A percentile compares a stretch with the other conserved stretches of the same genome.
phyloP scores from a whole-genome alignment of 2,888 invertebrate species.

The Pelosia muscerda region DNA sequence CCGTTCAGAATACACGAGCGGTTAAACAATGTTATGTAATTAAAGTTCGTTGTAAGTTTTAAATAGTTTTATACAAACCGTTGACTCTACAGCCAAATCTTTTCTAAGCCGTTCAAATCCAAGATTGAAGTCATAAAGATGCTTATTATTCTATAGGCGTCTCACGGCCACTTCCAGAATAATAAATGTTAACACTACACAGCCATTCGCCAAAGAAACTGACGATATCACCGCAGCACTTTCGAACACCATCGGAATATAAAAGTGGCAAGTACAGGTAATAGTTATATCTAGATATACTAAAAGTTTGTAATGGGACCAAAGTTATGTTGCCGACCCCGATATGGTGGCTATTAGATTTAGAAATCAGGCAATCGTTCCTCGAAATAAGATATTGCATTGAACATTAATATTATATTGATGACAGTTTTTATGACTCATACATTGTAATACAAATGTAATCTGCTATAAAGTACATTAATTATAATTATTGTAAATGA shows the following conservation, averaged over 20 bases:
- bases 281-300: slow-evolving; percentile 44
- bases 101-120: slow-evolving; percentile 65
- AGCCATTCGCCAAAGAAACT: slow-evolving; percentile 77
- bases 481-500: neutral
- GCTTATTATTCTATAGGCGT: slow-evolving; percentile 76
- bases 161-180: slow-evolving; percentile 74
- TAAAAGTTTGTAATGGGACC: slow-evolving; percentile 45
- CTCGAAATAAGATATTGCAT: slow-evolving; percentile 12
- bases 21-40: neutral
- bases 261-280: slow-evolving; percentile 56
- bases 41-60: slow-evolving; percentile 7
- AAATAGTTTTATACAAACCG: slow-evolving; percentile 38
- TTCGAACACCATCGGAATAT: slow-evolving; percentile 72
- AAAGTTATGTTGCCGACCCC: slow-evolving; percentile 39
- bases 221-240: slow-evolving; percentile 74
- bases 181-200: slow-evolving; percentile 77
- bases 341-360: slow-evolving; percentile 37
- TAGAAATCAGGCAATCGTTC: slow-evolving; percentile 9
- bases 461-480: neutral
- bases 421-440: neutral
- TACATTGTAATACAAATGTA: neutral
- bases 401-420: neutral
- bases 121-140: slow-evolving; percentile 63
- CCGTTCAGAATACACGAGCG: too few species aligned
- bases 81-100: slow-evolving; percentile 54